Base-by-base conservation (phyloP, 2,797 vertebrate species). In the Anguilla obscura region DNA sequence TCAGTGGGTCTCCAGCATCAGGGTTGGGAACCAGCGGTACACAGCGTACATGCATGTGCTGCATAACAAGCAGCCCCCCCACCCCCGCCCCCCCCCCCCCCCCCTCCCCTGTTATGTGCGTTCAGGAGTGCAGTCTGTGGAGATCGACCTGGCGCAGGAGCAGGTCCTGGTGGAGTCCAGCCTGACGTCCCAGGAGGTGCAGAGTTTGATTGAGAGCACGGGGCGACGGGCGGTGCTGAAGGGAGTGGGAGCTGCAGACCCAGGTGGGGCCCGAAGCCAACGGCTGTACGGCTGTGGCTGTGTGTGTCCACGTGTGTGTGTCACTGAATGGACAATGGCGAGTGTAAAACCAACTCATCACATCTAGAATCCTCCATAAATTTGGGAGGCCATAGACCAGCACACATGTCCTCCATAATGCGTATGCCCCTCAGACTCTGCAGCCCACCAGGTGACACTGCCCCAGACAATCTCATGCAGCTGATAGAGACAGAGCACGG, bases 161-260 rank as follows among this genome's bases (percentile, higher is more conserved):
- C 90, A 93, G 88, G 97, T 98, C 88, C 63, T 99, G 92, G 96
- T 99, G 88, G 96, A 98, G 24, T 96, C 96, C 0, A 91, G 93
- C 7, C 93, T 97, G 45, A 93, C 95, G 76, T 96, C 95, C 0
- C 92, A 93, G 0, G 93, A 97, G 80, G 96, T 98, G n/a, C 97
- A 97, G 92, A 91, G 82, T 0, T 94, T 98, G 89, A 96, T 98
- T 12, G 98, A 98, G 92, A 92, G 92, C 87, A 97, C 96, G 0
- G 97, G 98, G 14, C 93, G 96, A 82, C 93, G 94, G 56, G 97
- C 97, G 0, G 97, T 98, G 83, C 96, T 99, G 52, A 98, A 96
- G 89, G 98, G 97, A 56, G 96, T 98, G 89, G 98, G 98, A 40
- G 94, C 92, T 5, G 84, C 91, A 0, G 63, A 91, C 0, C 90